Conservation (phyloP, 2,797 vertebrate species). For the Amazonetta brasiliensis region DNA sequence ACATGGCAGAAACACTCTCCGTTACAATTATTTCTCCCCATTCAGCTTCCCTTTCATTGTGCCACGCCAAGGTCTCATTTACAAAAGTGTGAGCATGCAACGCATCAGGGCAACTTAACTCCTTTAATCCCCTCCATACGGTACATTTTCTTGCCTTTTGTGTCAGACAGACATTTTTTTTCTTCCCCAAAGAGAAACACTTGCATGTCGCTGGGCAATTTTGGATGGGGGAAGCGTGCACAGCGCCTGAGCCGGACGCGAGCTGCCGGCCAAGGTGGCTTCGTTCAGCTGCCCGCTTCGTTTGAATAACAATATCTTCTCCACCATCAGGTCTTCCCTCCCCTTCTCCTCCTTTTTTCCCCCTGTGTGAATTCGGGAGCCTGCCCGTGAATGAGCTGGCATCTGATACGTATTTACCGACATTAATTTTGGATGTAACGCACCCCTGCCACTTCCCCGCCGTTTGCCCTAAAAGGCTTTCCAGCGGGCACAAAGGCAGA, state of each 20-base stretch:
- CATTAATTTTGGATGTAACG: constrained; percentile 77
- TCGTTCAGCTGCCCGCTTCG: constrained; percentile 66
- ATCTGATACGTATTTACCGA: constrained; percentile 82
- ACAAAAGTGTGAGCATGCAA: not conserved
- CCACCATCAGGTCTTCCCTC: not conserved
- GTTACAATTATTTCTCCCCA: not conserved
- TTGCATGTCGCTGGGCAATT: not conserved
- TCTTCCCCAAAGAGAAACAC: not conserved
- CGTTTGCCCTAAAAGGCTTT: constrained; percentile 79
- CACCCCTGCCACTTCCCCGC: constrained; percentile 80
- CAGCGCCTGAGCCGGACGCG: not conserved
- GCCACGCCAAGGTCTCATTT: not conserved
- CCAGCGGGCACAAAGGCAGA: constrained; percentile 73
- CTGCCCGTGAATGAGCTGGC: constrained; percentile 73
- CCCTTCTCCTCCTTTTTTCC: not conserved
- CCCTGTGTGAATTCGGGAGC: constrained; percentile 75
- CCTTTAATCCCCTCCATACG: constrained; percentile 37
- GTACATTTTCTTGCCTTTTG: constrained; percentile 52
- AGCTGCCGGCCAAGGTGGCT: constrained; percentile 47
- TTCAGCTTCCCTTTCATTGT: not conserved
- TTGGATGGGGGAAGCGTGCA: not conserved
- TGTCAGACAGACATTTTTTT: not conserved
- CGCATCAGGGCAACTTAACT: constrained; percentile 14
- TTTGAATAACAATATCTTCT: constrained; percentile 72
- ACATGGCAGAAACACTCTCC: not conserved